Base-by-base conservation (phyloP, 2,113 vertebrate species). In the Plotosus lineatus region DNA sequence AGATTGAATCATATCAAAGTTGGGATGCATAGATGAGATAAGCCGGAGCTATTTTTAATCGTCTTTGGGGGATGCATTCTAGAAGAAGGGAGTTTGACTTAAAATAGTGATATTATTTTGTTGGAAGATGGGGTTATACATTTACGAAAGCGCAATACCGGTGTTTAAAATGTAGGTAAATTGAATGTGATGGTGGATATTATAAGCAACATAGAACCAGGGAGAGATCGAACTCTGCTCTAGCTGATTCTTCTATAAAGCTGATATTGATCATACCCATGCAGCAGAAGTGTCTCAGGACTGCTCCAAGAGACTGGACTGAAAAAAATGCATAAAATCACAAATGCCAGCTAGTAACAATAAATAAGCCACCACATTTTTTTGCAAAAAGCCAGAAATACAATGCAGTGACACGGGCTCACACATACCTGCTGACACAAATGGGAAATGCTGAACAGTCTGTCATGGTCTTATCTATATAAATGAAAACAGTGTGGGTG, bases 1-100 rank as follows among this genome's bases (percentile, higher is more conserved):
- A 55, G 60, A 83, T 81, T 40, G 58, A 86, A 83, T 86, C 78
- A 81, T 83, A 86, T 83, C 79, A 75, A 85, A 83, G 50, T 81
- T 78, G 72, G 46, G 40, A 82, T 85, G 81, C 42, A 28, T 69
- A 46, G 75, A 61, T 44, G 60, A 85, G 74, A 83, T 75, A 71
- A 15, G 31, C 36, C 33, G 0, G 55, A 10, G 60, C 82, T 86
- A 86, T 86, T 78, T 85, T 80, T 83, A 85, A 44, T 66, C 46
- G 7, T 60, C 80, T 79, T 50, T 58, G 38, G 6, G 56, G 56
- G 75, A 31, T 56, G 46, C 21, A 9, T 10, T 51, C 15, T 55
- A 56, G 42, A 82, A 82, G 19, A 15, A 23, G 46, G 38, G 40
- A 48, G 14, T 26, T 82, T 82, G 55, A 48, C 36, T 68, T 73